Evolutionary conservation across 2,888 invertebrate genomes (phyloP).

Genomic region (Gastrophysa polygoni): DNA sequence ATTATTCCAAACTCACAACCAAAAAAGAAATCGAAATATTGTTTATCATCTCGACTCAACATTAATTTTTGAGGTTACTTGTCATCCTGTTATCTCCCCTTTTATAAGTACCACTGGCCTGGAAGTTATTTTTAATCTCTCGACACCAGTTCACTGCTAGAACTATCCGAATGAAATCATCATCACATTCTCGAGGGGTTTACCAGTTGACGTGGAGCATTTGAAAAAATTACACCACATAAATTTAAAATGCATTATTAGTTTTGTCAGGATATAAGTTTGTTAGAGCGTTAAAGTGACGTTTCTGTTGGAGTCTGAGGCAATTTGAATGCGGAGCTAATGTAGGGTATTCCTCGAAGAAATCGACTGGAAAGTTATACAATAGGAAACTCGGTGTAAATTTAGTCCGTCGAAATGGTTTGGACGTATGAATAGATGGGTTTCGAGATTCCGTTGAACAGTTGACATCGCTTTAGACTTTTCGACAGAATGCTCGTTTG

Average conservation of each 20-base stretch:
- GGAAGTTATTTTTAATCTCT: slow-evolving; percentile 13
- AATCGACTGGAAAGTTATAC: slow-evolving; percentile 16
- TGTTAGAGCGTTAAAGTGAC: slow-evolving; percentile 13
- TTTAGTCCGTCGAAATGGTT: slow-evolving; percentile 3
- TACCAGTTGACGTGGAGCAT: slow-evolving; percentile 30
- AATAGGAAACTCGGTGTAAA: slow-evolving; percentile 6
- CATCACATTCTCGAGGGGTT: slow-evolving; percentile 28
- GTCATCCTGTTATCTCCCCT: too few species aligned
- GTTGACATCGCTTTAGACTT: slow-evolving; percentile 4
- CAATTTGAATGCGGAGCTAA: slow-evolving; percentile 12
- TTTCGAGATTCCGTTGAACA: neutral
- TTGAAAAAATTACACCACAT: slow-evolving; percentile 36
- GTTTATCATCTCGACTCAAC: slow-evolving; percentile 3
- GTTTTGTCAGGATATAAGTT: slow-evolving; percentile 38
- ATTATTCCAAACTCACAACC: neutral
- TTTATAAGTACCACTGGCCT: neutral
- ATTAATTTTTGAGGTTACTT: slow-evolving; percentile 13
- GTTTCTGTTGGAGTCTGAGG: slow-evolving; percentile 4
- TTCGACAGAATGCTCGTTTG: neutral
- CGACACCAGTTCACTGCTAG: neutral
- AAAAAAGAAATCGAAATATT: neutral
- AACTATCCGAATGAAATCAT: slow-evolving; percentile 26
- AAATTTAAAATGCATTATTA: slow-evolving; percentile 48
- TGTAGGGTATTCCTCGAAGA: slow-evolving; percentile 9
- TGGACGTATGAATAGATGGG: slow-evolving; percentile 13